Conservation (phyloP, 2,113 vertebrate genomes). For the Eclectus roratus region DNA sequence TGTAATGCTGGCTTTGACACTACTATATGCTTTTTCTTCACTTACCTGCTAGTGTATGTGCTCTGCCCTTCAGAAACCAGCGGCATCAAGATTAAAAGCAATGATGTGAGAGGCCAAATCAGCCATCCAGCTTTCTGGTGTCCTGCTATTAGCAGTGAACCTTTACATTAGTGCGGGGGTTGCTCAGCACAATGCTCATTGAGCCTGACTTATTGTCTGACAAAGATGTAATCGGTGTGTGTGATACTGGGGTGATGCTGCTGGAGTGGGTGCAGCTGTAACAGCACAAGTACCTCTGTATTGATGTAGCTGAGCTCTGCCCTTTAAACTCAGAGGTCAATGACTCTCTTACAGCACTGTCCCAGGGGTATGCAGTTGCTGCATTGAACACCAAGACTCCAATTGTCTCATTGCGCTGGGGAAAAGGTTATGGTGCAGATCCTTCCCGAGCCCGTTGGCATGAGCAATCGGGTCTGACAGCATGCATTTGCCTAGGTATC, state of each 20-base stretch:
- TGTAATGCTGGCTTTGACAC: not conserved
- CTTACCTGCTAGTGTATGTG: fast-evolving
- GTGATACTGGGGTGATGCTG: fast-evolving
- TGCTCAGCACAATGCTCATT: fast-evolving
- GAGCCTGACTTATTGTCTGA: fast-evolving
- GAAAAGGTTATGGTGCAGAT: not conserved
- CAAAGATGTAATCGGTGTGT: not conserved
- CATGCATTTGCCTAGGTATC: not conserved
- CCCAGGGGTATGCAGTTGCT: not conserved
- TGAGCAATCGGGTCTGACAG: constrained; percentile 50
- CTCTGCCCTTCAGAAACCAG: not conserved
- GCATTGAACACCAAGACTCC: not conserved
- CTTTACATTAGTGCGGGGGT: fast-evolving
- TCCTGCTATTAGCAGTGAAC: not conserved
- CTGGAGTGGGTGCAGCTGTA: not conserved
- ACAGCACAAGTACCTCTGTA: fast-evolving
- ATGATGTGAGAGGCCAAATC: not conserved
- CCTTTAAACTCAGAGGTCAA: fast-evolving
- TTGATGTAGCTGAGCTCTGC: not conserved
- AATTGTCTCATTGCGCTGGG: not conserved
- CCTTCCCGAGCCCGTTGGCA: not conserved
- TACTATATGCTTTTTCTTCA: fast-evolving
- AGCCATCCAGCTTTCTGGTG: not conserved
- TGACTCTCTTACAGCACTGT: not conserved
- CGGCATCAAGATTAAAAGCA: not conserved